phyloP scores from a whole-genome alignment of 2,113 vertebrate genomes.

The Trochalopteron elliotii region DNA sequence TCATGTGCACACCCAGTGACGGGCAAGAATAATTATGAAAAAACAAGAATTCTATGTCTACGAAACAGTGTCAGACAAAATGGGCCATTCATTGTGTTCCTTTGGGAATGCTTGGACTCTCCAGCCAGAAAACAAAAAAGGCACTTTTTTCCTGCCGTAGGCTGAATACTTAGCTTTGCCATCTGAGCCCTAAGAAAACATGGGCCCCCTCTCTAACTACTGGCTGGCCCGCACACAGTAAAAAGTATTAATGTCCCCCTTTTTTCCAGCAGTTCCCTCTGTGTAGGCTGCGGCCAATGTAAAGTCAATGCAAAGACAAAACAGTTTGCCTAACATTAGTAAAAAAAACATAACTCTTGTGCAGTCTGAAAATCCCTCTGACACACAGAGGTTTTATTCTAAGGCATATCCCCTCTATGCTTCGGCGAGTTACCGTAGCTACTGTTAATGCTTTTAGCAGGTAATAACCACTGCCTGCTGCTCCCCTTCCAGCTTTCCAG shows the following conservation, averaged over 20 bases:
- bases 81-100: slow-evolving; percentile 93
- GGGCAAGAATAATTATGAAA: slow-evolving; percentile 85
- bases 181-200: slow-evolving; percentile 99
- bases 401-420: slow-evolving; percentile 38
- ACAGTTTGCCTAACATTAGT: slow-evolving; percentile 95
- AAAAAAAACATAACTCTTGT: slow-evolving; percentile 69
- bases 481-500: slow-evolving; percentile 4
- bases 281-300: slow-evolving; percentile 83
- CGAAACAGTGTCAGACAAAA: slow-evolving; percentile 85
- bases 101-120: slow-evolving; percentile 88
- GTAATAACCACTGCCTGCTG: slow-evolving; percentile 39
- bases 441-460: slow-evolving; percentile 70
- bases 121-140: slow-evolving; percentile 93
- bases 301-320: slow-evolving; percentile 97
- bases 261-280: slow-evolving; percentile 81
- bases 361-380: slow-evolving; percentile 67
- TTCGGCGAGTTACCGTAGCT: slow-evolving; percentile 41
- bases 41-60: slow-evolving; percentile 89
- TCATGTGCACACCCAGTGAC: slow-evolving; percentile 90
- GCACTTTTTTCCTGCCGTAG: slow-evolving; percentile 90
- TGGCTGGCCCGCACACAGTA: slow-evolving; percentile 88
- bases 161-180: slow-evolving; percentile 99
- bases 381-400: slow-evolving; percentile 70
- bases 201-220: slow-evolving; percentile 87
- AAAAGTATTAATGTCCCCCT: slow-evolving; percentile 90